phyloP scores from a whole-genome alignment of 2,113 vertebrate genomes.

The Campylorhamphus procurvoides region DNA sequence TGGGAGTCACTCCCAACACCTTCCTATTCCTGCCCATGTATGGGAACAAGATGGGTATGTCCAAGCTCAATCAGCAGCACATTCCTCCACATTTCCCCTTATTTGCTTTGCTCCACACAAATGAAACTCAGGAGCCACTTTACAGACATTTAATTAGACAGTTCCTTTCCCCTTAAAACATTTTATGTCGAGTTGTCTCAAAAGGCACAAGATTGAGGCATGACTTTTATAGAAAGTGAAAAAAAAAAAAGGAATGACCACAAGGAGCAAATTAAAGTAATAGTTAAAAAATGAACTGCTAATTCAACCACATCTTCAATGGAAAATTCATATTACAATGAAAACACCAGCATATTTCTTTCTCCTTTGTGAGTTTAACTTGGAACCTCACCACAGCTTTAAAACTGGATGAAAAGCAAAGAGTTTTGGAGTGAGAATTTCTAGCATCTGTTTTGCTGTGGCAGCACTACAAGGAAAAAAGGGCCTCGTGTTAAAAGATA shows the following conservation, averaged over 20 bases:
- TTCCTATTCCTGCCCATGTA: neutral
- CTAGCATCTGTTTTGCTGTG: constrained; percentile 45
- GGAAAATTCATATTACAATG: constrained; percentile 39
- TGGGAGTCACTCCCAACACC: constrained; percentile 7
- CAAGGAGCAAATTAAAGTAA: constrained; percentile 70
- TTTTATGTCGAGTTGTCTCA: neutral
- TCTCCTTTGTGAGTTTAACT: neutral
- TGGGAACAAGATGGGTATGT: neutral
- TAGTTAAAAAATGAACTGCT: constrained; percentile 44
- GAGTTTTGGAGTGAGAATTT: constrained; percentile 44
- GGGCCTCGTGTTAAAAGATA: constrained; percentile 32
- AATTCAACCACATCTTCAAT: constrained; percentile 55
- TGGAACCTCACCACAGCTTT: neutral
- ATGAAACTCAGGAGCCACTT: neutral
- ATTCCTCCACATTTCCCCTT: constrained; percentile 26
- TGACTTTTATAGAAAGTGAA: neutral
- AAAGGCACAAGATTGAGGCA: neutral
- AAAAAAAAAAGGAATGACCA: neutral
- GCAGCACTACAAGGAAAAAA: constrained; percentile 39
- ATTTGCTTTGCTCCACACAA: constrained; percentile 22
- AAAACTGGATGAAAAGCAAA: constrained; percentile 67
- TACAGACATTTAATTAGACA: constrained; percentile 39
- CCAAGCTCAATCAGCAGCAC: neutral
- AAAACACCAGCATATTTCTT: constrained; percentile 28
- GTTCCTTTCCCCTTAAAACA: neutral